phyloP scores from a whole-genome alignment of 2,888 invertebrate genomes.

The Tipula confusa region DNA sequence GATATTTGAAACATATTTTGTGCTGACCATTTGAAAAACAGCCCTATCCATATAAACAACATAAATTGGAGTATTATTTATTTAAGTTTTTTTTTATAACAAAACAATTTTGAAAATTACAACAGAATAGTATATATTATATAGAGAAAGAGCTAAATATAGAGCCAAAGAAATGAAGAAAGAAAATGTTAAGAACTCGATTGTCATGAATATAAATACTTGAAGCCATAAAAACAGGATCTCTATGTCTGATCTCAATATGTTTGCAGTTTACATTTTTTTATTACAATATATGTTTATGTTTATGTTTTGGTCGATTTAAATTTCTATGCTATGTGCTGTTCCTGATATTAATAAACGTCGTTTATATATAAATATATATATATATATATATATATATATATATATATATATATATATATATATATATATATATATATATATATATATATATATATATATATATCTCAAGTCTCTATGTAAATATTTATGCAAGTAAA shows the following conservation, averaged over 20 bases:
- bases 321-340: not conserved
- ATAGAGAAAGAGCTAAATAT: not conserved
- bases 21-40: not conserved
- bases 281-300: not conserved
- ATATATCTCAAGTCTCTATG: not conserved
- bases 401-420: too few species aligned
- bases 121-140: not conserved
- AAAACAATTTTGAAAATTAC: not conserved
- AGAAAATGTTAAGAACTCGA: not conserved
- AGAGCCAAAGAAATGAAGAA: not conserved
- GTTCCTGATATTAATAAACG: not conserved
- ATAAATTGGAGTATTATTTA: not conserved
- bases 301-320: conserved; percentile 27
- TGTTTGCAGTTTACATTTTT: not conserved
- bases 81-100: not conserved
- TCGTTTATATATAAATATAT: too few species aligned
- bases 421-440: too few species aligned
- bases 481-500: not conserved
- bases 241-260: conserved; percentile 30
- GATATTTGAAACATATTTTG: too few species aligned
- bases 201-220: conserved; percentile 20
- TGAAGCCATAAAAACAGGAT: conserved; percentile 29
- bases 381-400: too few species aligned
- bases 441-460: too few species aligned
- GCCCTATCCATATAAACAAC: not conserved